Evolutionary conservation across 2,888 invertebrate species (phyloP), one percentile per base, ranked within the genome.

Genomic region (Lycocerus yunnanus): DNA sequence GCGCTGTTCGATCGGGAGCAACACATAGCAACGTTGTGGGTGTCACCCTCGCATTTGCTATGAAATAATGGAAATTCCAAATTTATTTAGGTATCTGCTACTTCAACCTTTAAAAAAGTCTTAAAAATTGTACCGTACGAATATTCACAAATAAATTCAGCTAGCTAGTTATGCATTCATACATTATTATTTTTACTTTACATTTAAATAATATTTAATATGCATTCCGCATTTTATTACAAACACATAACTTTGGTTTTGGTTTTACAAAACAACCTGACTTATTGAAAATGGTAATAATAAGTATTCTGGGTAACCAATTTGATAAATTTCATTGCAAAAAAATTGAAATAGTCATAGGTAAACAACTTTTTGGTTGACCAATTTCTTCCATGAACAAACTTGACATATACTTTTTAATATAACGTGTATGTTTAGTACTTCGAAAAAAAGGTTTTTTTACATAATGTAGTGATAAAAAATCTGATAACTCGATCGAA

Each of bases 21-120:
- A 85, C 85, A 86, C 85, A 85, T 86, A 85, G 85, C 85, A 86
- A 86, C 85, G 80, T 79, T 77, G 76, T 79, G 83, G 82, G 82
- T 82, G 78, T 81, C 82, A 82, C 82, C 83, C 83, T 82, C 82
- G 68, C 73, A 75, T 76, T 77, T 76, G 65, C 70, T 61, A 72
- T 68, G 60, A 75, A 78, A 77, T 43, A 43, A 43, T 78, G 71
- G 73, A 79, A 75, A 76, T 75, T 70, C 73, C 74, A 76, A 78
- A 74, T 78, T 75, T 74, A 72, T 78, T 72, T 75, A 78, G 75
- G 75, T 77, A 66, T 70, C n/a, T 43, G 4, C 27, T 27, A n/a
- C 43, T 43, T 43, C n/a, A 43, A 43, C n/a, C n/a, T 43, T n/a
- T n/a, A n/a, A n/a, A n/a, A 8, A n/a, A 43, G n/a, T 43, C n/a